Evolutionary conservation across 2,113 vertebrate genomes (phyloP).

Genomic region (Chloropsis hardwickii): DNA sequence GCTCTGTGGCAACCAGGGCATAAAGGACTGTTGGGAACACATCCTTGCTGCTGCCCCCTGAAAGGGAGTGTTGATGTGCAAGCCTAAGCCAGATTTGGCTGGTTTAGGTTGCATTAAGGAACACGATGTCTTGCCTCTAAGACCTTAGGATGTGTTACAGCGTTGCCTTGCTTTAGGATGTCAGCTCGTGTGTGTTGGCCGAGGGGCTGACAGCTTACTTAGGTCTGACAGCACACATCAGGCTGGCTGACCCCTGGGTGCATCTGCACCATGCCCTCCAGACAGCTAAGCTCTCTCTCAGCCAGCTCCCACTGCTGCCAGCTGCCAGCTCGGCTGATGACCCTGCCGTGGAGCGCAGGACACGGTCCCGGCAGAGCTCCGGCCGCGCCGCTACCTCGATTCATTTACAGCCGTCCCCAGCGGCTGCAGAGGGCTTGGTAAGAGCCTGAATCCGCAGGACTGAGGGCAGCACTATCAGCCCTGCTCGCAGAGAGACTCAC

Average conservation of each 20-base stretch:
- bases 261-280: not conserved
- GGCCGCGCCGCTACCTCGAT: fast-evolving
- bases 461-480: not conserved
- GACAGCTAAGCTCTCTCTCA: not conserved
- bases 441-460: not conserved
- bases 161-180: not conserved
- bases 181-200: not conserved
- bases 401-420: not conserved
- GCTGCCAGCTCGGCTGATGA: not conserved
- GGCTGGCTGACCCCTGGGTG: not conserved
- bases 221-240: not conserved
- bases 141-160: not conserved
- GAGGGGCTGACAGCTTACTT: not conserved
- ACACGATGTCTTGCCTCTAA: not conserved
- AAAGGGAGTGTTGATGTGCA: not conserved
- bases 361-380: not conserved
- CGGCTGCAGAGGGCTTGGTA: not conserved
- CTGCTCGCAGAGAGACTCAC: fast-evolving
- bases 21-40: not conserved
- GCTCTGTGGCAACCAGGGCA: not conserved
- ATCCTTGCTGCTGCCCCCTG: not conserved
- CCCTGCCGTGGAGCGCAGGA: not conserved
- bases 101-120: not conserved
- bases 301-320: not conserved
- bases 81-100: not conserved